These are phyloP conservation scores for Papilio protenor DNA, from an alignment of 2,888 invertebrate genomes.

Conservation along the genomic window DNA sequence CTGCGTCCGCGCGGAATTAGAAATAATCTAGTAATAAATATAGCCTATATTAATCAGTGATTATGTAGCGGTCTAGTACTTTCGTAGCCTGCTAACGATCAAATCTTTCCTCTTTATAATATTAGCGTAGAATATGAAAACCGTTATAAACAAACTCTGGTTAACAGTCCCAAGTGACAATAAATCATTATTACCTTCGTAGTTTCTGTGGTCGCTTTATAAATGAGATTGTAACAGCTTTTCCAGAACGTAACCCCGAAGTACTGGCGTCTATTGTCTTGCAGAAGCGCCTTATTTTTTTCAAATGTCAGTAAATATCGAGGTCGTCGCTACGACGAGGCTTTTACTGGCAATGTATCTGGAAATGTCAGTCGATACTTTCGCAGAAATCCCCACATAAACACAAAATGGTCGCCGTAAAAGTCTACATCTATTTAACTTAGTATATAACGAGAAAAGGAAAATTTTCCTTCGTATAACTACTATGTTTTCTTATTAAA, in stretches of 20 bases:
- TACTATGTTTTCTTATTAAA: neutral
- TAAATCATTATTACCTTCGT: neutral
- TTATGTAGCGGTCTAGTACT: too few relatives aligned
- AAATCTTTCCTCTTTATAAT: too few relatives aligned
- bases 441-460: neutral
- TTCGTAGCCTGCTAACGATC: too few relatives aligned
- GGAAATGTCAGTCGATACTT: conserved; percentile 32
- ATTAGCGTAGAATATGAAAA: neutral
- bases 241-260: neutral
- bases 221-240: neutral
- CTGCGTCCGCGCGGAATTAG: too few relatives aligned
- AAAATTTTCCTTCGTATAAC: neutral
- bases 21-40: too few relatives aligned
- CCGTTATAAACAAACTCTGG: neutral
- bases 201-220: neutral
- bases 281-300: conserved; percentile 23
- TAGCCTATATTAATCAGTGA: too few relatives aligned
- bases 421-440: neutral
- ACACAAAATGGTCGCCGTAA: neutral
- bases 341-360: conserved; percentile 7
- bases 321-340: conserved; percentile 1
- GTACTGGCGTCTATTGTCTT: neutral
- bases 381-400: neutral
- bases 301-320: conserved; percentile 41
- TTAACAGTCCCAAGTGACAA: neutral